Evolutionary conservation across 2,888 invertebrate genomes (phyloP), one percentile per base, ranked within the genome.

Genomic region (Polymixis lichenea): DNA sequence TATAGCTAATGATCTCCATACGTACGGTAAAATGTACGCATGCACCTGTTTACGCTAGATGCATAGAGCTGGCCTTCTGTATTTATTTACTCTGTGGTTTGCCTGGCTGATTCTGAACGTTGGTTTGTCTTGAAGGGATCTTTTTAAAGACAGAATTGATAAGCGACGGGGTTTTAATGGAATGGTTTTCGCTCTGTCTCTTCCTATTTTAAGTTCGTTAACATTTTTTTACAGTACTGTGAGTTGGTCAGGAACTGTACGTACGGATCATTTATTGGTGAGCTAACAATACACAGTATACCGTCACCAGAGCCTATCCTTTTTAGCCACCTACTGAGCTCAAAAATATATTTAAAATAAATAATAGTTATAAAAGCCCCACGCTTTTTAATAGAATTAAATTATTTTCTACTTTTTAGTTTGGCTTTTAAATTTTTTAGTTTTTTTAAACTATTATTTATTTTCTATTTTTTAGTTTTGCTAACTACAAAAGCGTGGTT

Each of bases 71-170:
- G 7, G 17, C n/a, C 22, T 78, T 78, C 77, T 78, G 77, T 32
- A 11, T 3, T 0, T 58, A 25, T 53, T 11, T 77, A 82, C n/a
- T 58, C 62, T 19, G 22, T 64, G 77, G 55, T 64, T 19, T 38
- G 65, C 49, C 7, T 80, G 28, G 75, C 69, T 76, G 71, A 68
- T 75, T 74, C 62, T 60, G 69, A 65, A 70, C 84, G 66, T 71
- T 83, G 77, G 78, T 77, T 76, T 86, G 78, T 75, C 65, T 71
- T 43, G 25, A 69, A 69, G 53, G 70, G 69, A 84, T 86, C 73
- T 56, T 79, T 78, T 78, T 74, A 49, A 17, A 72, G 46, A 61
- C 60, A 32, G 70, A 58, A 77, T 86, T 79, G 84, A 84, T 83
- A 83, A 78, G 79, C 62, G 51, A 60, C 64, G 28, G 25, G 43